Evolutionary conservation across 2,797 vertebrate species (phyloP), one percentile per base, ranked within the genome.

Genomic region (Gadopsis marmoratus): DNA sequence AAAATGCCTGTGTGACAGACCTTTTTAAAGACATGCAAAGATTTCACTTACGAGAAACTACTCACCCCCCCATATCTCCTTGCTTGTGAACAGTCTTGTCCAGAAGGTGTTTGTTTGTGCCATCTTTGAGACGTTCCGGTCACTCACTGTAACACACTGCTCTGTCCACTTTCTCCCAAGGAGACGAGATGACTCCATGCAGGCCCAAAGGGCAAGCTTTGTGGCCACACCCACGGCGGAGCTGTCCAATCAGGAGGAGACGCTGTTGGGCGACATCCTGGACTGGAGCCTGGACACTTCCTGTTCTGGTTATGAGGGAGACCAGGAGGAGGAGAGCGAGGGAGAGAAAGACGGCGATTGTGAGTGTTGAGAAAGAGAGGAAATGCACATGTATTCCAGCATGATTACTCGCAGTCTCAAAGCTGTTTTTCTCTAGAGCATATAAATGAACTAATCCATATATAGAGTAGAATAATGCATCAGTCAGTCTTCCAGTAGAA

Each of bases 201-300:
- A 97, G 85, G 93, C 95, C 8, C 95, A 97, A 91, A 90, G 98
- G 70, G 96, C 96, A 74, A 96, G 96, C 88, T 97, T 98, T 45
- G 95, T 97, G 74, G 96, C 97, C 83, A 99, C 98, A 0, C 98
- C 98, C 70, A 99, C 97, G 0, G 96, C 97, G 0, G 98, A 99
- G 89, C 95, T 99, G 50, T 99, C 98, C 82, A 97, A 94, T 86
- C 97, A 97, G 86, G 98, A 99, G 83, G 97, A 99, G 90, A 96
- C 93, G 0, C 94, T 99, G 69, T 93, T 99, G 39, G 97, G 95
- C 1, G 96, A 97, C 91, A 98, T 99, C 82, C 91, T 99, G 23
- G 98, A 99, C 91, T 98, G 97, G 98, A 99, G 98, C 90, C 95
- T 99, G 81, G 97, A 98, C 86, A 91, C 95, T 37, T 96, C 96